Conservation (phyloP, 2,113 vertebrate species). For the Oxygymnocypris stewartii region DNA sequence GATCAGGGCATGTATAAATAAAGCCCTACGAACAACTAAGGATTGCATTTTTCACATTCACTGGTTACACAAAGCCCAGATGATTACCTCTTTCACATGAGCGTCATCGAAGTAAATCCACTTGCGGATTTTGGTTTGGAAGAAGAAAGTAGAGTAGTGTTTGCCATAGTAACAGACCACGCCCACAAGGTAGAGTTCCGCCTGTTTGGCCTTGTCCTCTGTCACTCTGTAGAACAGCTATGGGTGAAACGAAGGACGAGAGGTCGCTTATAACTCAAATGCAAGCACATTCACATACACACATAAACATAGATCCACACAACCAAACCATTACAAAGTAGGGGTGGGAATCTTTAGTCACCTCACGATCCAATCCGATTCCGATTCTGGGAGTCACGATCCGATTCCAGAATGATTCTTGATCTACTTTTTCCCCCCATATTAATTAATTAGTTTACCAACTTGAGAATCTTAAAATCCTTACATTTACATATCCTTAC, state of each 20-base stretch:
- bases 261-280: background rate
- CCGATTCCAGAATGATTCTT: no score
- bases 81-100: slow-evolving; percentile 92
- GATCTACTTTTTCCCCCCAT: no score
- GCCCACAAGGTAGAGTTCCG: slow-evolving; percentile 95
- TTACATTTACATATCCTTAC: no score
- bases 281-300: slow-evolving; percentile 9
- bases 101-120: slow-evolving; percentile 99
- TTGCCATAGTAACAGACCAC: slow-evolving; percentile 99
- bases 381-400: no score
- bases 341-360: no score
- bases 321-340: no score
- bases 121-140: slow-evolving; percentile 93
- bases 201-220: slow-evolving; percentile 91
- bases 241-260: slow-evolving; percentile 22
- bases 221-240: slow-evolving; percentile 93
- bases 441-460: no score
- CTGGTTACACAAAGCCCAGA: background rate
- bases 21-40: background rate
- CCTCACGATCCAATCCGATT: no score
- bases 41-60: background rate
- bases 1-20: slow-evolving; percentile 9
- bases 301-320: background rate
- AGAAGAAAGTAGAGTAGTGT: slow-evolving; percentile 97
- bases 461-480: no score